Conservation (phyloP, 2,113 vertebrate species). For the Ptilonorhynchus violaceus region DNA sequence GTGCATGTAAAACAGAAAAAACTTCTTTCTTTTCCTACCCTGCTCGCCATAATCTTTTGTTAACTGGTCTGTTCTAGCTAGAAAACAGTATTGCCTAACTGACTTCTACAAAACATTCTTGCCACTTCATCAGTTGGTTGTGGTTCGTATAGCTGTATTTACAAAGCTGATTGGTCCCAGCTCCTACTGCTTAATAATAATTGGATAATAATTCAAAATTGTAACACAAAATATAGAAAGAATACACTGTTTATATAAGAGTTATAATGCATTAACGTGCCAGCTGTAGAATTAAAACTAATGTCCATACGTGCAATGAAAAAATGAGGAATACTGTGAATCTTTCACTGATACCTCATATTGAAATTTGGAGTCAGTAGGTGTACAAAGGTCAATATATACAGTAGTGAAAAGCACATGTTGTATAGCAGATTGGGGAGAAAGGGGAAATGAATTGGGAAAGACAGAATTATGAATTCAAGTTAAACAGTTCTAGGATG, state of each 20-base stretch:
- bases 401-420: neutral
- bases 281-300: neutral
- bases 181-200: neutral
- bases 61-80: neutral
- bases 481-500: neutral
- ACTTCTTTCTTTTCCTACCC: neutral
- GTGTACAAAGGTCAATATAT: neutral
- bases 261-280: neutral
- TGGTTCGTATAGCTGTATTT: neutral
- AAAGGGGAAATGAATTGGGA: neutral
- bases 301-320: neutral
- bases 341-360: neutral
- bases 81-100: neutral
- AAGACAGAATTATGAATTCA: neutral
- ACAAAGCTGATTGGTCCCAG: neutral
- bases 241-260: neutral
- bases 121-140: neutral
- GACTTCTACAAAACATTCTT: neutral
- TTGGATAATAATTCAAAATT: neutral
- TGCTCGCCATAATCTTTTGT: neutral
- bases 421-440: neutral
- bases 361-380: neutral
- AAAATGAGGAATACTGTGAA: neutral
- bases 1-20: neutral
- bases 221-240: neutral